Conservation (phyloP, 2,888 invertebrate genomes). For the Drosophila kambysellisi region DNA sequence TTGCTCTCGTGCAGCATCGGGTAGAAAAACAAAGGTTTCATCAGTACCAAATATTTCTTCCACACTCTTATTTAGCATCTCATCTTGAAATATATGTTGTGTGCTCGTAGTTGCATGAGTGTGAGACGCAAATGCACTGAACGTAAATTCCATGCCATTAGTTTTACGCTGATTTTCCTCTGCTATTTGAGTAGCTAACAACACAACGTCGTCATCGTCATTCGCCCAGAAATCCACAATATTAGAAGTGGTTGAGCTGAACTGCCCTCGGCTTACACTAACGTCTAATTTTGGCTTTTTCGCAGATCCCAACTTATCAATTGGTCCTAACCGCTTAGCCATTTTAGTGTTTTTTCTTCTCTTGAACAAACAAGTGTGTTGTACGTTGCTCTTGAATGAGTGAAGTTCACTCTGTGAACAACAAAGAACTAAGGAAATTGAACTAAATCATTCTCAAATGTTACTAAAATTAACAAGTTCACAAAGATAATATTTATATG, state of each 20-base stretch:
- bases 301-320: conserved; percentile 75
- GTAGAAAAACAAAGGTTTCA: conserved; percentile 44
- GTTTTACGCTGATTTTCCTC: conserved; percentile 64
- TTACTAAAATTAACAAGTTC: background rate
- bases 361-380: background rate
- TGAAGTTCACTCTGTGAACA: background rate
- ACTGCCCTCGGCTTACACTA: conserved; percentile 60
- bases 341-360: conserved; percentile 39
- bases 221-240: conserved; percentile 80
- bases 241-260: conserved; percentile 18
- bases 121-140: conserved; percentile 75
- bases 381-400: background rate
- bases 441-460: background rate
- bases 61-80: conserved; percentile 23
- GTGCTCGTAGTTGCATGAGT: conserved; percentile 76
- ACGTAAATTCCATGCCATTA: conserved; percentile 63
- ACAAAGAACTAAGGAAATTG: background rate
- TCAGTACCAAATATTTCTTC: conserved; percentile 60
- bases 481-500: background rate
- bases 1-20: conserved; percentile 5
- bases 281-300: conserved; percentile 82
- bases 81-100: conserved; percentile 57
- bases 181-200: conserved; percentile 82
- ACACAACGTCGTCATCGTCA: conserved; percentile 83
- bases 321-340: conserved; percentile 78